phyloP scores from a whole-genome alignment of 1,140 invertebrate species.

The Delia radicum region DNA sequence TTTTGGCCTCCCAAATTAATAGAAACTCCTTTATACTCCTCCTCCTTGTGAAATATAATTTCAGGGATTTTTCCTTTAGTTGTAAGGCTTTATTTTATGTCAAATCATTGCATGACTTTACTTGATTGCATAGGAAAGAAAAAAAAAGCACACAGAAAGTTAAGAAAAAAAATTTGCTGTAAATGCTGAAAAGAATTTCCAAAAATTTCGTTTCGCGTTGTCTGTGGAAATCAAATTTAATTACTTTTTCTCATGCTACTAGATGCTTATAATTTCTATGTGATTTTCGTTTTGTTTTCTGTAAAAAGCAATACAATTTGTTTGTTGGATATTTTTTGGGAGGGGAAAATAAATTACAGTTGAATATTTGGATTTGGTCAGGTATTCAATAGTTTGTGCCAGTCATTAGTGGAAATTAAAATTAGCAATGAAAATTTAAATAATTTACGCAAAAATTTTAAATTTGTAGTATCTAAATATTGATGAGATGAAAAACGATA shows the following conservation, averaged over 20 bases:
- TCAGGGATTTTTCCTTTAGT: background rate
- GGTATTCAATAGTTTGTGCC: background rate
- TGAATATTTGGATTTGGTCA: background rate
- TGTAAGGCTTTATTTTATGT: slow-evolving; percentile 16
- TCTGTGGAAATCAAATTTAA: slow-evolving; percentile 42
- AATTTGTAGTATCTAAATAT: no score
- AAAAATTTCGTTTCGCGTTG: slow-evolving; percentile 26
- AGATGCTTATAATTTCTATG: background rate
- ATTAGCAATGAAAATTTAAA: background rate
- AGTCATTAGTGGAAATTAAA: background rate
- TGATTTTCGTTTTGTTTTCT: background rate
- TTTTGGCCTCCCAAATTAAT: background rate
- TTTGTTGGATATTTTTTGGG: background rate
- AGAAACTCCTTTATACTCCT: background rate
- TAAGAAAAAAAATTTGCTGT: background rate
- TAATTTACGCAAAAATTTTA: no score
- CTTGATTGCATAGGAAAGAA: slow-evolving; percentile 20
- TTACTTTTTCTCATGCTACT: slow-evolving; percentile 43
- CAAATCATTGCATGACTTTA: slow-evolving; percentile 47
- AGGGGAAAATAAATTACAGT: background rate
- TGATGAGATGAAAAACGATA: no score
- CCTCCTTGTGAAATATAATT: background rate
- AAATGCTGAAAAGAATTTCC: background rate
- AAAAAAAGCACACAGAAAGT: slow-evolving; percentile 3
- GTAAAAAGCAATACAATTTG: background rate